These are phyloP conservation scores for Neodon shergylaensis DNA, from an alignment of 2,113 vertebrate genomes.

Conservation along the genomic window DNA sequence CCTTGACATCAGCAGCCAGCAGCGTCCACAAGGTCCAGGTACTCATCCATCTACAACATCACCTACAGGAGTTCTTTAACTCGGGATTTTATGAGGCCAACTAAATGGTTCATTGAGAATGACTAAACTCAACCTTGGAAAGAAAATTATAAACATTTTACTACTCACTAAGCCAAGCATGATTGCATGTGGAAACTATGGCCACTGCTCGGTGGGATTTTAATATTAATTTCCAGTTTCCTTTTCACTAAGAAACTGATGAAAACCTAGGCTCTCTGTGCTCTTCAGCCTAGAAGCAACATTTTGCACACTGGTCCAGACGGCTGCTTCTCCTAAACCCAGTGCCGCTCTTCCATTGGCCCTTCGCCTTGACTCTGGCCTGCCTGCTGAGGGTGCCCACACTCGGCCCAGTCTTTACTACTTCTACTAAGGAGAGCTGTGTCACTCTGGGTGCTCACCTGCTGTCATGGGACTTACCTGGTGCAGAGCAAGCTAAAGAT, in stretches of 20 bases:
- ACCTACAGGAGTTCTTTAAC: constrained; percentile 61
- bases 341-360: rapidly evolving
- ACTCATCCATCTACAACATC: constrained; percentile 24
- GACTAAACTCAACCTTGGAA: constrained; percentile 80
- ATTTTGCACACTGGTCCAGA: neutral
- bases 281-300: constrained; percentile 51
- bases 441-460: neutral
- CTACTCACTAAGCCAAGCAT: constrained; percentile 78
- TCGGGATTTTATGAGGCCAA: constrained; percentile 70
- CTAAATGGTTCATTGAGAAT: constrained; percentile 79
- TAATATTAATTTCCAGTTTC: constrained; percentile 82
- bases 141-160: constrained; percentile 82
- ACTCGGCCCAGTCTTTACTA: neutral
- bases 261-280: constrained; percentile 64
- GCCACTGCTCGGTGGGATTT: constrained; percentile 76
- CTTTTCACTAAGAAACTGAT: constrained; percentile 73
- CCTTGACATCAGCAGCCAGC: neutral
- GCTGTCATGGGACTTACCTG: neutral
- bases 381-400: neutral
- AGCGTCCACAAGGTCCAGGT: neutral
- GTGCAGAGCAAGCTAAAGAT: neutral
- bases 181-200: constrained; percentile 81
- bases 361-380: neutral
- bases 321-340: neutral
- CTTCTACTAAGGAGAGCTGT: neutral